A percentile compares a stretch with the other conserved stretches of the same genome.
Evolutionary conservation across 2,888 invertebrate species (phyloP).

Genomic region (Trichopria drosophilae): DNA sequence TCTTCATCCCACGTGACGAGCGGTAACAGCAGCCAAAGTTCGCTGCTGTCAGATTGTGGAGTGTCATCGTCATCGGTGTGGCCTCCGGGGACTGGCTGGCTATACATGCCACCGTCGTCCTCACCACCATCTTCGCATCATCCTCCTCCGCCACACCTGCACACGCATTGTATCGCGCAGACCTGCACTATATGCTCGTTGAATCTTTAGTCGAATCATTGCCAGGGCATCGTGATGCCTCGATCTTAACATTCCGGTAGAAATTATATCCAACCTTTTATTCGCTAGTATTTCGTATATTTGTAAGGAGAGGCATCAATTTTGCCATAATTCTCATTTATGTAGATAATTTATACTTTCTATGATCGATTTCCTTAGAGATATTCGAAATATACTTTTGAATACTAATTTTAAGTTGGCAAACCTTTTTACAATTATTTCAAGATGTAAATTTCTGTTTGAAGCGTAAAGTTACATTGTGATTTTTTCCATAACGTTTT

Average conservation of each 20-base stretch:
- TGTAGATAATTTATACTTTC: no score
- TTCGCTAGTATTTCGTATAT: no score
- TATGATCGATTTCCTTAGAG: no score
- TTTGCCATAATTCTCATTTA: no score
- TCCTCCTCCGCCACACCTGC: slow-evolving; percentile 45
- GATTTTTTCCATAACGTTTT: background rate
- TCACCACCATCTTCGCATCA: slow-evolving; percentile 36
- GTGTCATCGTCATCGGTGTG: slow-evolving; percentile 47
- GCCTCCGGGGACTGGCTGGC: slow-evolving; percentile 49
- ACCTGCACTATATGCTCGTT: slow-evolving; percentile 56
- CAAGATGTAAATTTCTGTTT: no score
- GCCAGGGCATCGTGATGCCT: background rate
- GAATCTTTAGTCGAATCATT: slow-evolving; percentile 52
- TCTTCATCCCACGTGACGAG: slow-evolving; percentile 47
- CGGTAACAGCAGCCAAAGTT: slow-evolving; percentile 39
- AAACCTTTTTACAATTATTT: no score
- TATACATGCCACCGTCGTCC: slow-evolving; percentile 46
- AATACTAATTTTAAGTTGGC: no score
- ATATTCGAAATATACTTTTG: no score
- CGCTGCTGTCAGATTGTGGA: slow-evolving; percentile 36
- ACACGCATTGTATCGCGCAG: slow-evolving; percentile 53
- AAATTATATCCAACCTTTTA: background rate
- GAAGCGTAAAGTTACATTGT: background rate
- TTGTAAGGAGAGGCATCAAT: no score
- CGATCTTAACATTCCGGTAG: background rate